Evolutionary conservation across 2,888 invertebrate genomes (phyloP).

Genomic region (Drosophila tripunctata): DNA sequence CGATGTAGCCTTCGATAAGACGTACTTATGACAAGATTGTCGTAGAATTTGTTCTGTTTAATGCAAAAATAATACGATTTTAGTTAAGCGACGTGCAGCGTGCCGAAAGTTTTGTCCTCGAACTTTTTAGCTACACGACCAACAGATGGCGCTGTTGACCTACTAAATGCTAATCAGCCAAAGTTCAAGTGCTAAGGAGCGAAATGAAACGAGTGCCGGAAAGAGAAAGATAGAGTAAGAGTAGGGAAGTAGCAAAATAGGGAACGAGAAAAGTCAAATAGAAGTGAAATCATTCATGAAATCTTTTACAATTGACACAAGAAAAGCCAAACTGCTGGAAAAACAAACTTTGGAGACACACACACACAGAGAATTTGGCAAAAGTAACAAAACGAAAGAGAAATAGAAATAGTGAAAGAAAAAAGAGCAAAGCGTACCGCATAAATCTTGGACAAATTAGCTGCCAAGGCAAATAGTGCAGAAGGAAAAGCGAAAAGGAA

Average conservation of each 20-base stretch:
- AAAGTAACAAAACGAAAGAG: background rate
- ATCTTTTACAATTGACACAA: constrained; percentile 72
- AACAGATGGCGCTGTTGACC: constrained; percentile 63
- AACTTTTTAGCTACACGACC: no score
- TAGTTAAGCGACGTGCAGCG: constrained; percentile 45
- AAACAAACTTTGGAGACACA: constrained; percentile 32
- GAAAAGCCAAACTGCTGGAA: constrained; percentile 4
- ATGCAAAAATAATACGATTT: constrained; percentile 75
- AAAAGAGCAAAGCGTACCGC: constrained; percentile 6
- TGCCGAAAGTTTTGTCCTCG: constrained; percentile 45
- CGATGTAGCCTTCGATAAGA: constrained; percentile 24
- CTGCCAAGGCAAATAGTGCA: constrained; percentile 1
- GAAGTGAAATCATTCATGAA: constrained; percentile 78
- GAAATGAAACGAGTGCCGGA: background rate
- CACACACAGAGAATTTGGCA: constrained; percentile 1
- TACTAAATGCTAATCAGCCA: constrained; percentile 76
- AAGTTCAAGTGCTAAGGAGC: constrained; percentile 52
- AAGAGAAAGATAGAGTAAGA: background rate
- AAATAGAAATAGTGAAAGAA: no score
- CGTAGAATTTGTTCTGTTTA: constrained; percentile 57
- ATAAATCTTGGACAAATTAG: constrained; percentile 59
- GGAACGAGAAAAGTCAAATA: constrained; percentile 66
- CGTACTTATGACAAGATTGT: constrained; percentile 17
- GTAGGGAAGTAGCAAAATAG: background rate
- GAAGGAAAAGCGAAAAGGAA: constrained; percentile 9